Base-by-base conservation (phyloP, 2,113 vertebrate species). In the Arizona elegans region DNA sequence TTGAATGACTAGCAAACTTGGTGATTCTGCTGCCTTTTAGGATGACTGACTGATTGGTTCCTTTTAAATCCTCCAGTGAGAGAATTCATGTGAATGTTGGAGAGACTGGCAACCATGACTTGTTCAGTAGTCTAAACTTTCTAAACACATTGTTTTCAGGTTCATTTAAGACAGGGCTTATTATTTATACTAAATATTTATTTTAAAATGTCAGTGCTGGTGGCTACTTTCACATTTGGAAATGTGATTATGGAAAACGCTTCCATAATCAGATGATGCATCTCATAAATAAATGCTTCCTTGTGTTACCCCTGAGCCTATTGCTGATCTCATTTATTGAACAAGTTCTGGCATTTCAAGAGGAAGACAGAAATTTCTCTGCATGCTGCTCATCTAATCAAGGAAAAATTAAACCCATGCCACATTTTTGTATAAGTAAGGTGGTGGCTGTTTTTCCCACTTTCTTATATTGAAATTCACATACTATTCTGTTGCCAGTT, bases 231-330 rank as follows among this genome's bases (percentile, higher is more conserved):
- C n/a, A 26, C 75, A 90, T 93, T 52, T 54, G 75, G 33, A 81
- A 81, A 38, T 81, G 75, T 81, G 75, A 81, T 81, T 90, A 55
- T 38, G 88, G 38, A 75, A 90, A 59, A 15, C 13, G 38, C 19
- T 90, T 86, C 47, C 8, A 62, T 90, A 86, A 93, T 86, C 47
- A 86, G 86, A 90, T 93, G 26, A 43, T 62, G n/a, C 54, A 86
- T 90, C 38, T 12, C 43, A 24, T 59, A 55, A 90, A 59, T 93
- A 86, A 59, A 86, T 53, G 15, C 38, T 90, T 90, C 56, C 54
- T 56, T 86, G 58, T 89, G 62, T 86, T 90, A 90, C 29, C 19
- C 29, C n/a, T 53, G 29, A 38, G 55, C 54, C 19, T 23, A 56
- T 47, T 86, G 55, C 70, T 47, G 85, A 6, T 86, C 29, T 52